Percentiles rank a stretch among this genome's conserved stretches.
Evolutionary conservation across 2,888 invertebrate genomes (phyloP).

Genomic region (Orthonychiurus folsomi): DNA sequence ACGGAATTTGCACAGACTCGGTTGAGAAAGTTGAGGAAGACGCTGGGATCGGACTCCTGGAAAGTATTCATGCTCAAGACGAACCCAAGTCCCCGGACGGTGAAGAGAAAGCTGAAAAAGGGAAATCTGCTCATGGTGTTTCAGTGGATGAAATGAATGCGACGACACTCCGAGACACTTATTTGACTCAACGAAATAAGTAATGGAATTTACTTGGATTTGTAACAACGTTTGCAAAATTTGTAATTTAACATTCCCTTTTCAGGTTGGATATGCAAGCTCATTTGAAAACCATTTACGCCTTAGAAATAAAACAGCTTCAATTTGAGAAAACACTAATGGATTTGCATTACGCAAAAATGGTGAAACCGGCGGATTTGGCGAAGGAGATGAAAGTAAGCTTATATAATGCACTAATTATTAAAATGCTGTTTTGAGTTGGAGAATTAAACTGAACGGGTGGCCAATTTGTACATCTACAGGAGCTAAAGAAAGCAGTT

Average conservation of each 20-base stretch:
- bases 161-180: slow-evolving; percentile 29
- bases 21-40: slow-evolving; percentile 18
- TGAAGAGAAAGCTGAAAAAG: background rate
- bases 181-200: slow-evolving; percentile 33
- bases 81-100: background rate
- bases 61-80: background rate
- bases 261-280: slow-evolving; percentile 33
- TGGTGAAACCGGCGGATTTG: slow-evolving; percentile 35
- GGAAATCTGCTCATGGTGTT: slow-evolving; percentile 8
- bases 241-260: background rate
- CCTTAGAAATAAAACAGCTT: slow-evolving; percentile 32
- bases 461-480: too few relatives aligned
- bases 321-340: slow-evolving; percentile 36
- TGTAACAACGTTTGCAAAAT: background rate
- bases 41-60: slow-evolving; percentile 11
- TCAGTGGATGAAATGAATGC: slow-evolving; percentile 33
- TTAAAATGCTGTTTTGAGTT: background rate
- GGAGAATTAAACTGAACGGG: too few relatives aligned
- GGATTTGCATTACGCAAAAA: slow-evolving; percentile 30
- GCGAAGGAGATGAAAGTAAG: slow-evolving; percentile 32
- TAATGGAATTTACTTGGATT: slow-evolving; percentile 8
- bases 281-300: slow-evolving; percentile 28
- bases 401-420: background rate
- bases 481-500: slow-evolving; percentile 26
- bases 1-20: slow-evolving; percentile 4